phyloP scores from a whole-genome alignment of 2,888 invertebrate species.

The Plagiodera versicolora region DNA sequence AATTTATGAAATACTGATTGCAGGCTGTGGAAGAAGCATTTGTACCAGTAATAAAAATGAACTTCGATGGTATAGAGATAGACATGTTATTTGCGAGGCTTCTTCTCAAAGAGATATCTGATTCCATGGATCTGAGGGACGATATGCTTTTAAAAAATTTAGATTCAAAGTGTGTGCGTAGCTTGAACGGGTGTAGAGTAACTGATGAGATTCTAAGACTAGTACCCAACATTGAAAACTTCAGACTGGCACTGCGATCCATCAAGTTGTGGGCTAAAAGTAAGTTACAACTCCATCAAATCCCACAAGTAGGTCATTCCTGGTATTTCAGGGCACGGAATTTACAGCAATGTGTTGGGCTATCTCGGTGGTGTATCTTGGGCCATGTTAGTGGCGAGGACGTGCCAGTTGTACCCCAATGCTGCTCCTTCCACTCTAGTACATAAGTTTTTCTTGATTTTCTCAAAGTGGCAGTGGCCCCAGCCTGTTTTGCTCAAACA shows the following conservation, averaged over 20 bases:
- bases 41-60: conserved; percentile 99
- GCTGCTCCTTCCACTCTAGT: conserved; percentile 92
- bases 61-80: conserved; percentile 97
- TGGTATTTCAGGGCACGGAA: conserved; percentile 76
- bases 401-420: conserved; percentile 97
- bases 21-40: conserved; percentile 95
- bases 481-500: conserved; percentile 95
- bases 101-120: conserved; percentile 93
- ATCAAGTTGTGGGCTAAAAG: conserved; percentile 99
- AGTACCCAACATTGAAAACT: conserved; percentile 94
- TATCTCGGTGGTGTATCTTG: conserved; percentile 98
- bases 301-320: too few species aligned
- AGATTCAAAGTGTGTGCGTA: conserved; percentile 94
- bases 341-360: conserved; percentile 97
- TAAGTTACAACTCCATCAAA: conserved; percentile 58
- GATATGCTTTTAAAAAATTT: conserved; percentile 91
- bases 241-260: conserved; percentile 87
- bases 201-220: conserved; percentile 96
- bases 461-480: conserved; percentile 99
- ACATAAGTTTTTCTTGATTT: conserved; percentile 98
- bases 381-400: conserved; percentile 98
- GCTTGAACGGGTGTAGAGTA: conserved; percentile 96
- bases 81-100: conserved; percentile 97
- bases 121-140: conserved; percentile 84
- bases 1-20: conserved; percentile 11